Conservation (phyloP, 2,113 vertebrate genomes). For the Phalacrocorax carbo region DNA sequence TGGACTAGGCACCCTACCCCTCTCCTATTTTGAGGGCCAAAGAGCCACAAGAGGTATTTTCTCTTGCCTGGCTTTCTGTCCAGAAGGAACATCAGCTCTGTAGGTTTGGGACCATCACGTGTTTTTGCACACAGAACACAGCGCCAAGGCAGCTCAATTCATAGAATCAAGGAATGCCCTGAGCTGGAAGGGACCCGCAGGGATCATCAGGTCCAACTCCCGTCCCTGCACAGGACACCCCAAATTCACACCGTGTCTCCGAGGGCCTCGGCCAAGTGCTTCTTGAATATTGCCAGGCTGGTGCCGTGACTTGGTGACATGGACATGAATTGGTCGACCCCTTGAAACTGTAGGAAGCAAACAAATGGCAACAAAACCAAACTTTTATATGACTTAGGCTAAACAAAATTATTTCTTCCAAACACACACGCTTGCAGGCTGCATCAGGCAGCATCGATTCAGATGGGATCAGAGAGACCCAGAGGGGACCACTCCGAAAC, state of each 20-base stretch:
- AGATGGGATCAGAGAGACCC: neutral
- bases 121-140: neutral
- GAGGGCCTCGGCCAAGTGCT: too few species aligned
- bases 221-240: too few species aligned
- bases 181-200: too few species aligned
- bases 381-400: neutral
- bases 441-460: rapidly evolving
- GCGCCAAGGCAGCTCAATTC: neutral
- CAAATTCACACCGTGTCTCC: too few species aligned
- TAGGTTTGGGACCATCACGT: neutral
- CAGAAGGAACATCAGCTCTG: rapidly evolving
- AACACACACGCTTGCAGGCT: neutral
- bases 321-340: neutral
- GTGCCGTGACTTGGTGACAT: too few species aligned
- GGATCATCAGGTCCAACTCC: too few species aligned
- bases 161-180: too few species aligned
- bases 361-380: neutral
- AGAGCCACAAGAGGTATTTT: neutral
- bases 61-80: neutral
- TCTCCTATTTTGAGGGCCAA: neutral
- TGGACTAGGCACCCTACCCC: neutral
- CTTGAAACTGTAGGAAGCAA: neutral
- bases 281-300: too few species aligned
- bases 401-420: neutral
- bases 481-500: rapidly evolving